Evolutionary conservation across 2,888 invertebrate genomes (phyloP).

Genomic region (Portevinia maculata): DNA sequence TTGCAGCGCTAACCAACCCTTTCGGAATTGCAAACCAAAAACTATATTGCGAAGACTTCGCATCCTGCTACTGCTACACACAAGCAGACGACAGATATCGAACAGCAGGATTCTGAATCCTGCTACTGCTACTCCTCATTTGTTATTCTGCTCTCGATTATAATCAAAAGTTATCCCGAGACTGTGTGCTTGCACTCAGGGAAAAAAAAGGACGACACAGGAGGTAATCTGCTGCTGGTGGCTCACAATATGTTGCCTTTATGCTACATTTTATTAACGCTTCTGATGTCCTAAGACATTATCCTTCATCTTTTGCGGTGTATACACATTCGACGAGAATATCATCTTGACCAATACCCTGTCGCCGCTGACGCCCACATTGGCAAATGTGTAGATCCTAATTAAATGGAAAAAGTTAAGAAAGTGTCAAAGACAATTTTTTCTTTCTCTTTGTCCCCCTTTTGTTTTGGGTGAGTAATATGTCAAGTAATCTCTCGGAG

Average conservation of each 20-base stretch:
- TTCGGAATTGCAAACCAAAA: constrained; percentile 30
- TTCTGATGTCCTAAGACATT: constrained; percentile 67
- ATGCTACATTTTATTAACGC: constrained; percentile 71
- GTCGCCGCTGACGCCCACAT: not conserved
- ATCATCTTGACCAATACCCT: constrained; percentile 47
- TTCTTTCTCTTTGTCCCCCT: not conserved
- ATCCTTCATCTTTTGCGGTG: constrained; percentile 51
- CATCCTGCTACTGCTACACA: constrained; percentile 1
- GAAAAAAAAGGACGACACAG: constrained; percentile 15
- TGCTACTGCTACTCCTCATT: constrained; percentile 77
- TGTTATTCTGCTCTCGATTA: constrained; percentile 80
- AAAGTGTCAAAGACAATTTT: constrained; percentile 66
- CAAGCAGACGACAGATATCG: constrained; percentile 54
- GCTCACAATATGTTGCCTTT: constrained; percentile 67
- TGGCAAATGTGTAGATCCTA: constrained; percentile 66
- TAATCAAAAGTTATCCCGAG: constrained; percentile 81
- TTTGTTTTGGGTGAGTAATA: constrained; percentile 26
- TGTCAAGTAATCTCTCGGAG: constrained; percentile 49
- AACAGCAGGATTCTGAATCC: constrained; percentile 50
- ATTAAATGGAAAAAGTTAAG: constrained; percentile 73
- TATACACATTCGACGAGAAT: constrained; percentile 24
- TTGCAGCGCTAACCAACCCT: constrained; percentile 36
- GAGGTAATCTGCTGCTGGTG: constrained; percentile 27
- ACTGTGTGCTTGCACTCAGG: constrained; percentile 29
- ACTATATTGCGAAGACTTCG: constrained; percentile 17